Evolutionary conservation across 1,140 invertebrate species (phyloP).

Genomic region (Leptinotarsa undecemlineata): DNA sequence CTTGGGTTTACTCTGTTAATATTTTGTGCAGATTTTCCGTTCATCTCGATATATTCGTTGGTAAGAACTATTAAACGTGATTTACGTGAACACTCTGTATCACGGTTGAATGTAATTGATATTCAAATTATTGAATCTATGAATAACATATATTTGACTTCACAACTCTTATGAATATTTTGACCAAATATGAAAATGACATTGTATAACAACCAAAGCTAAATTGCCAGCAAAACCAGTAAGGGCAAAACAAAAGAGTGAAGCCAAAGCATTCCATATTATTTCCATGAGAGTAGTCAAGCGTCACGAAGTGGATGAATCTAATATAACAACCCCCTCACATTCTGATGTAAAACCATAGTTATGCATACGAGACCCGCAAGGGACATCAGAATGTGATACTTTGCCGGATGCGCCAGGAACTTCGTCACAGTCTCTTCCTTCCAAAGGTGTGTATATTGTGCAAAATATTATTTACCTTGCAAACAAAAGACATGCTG

Average conservation of each 20-base stretch:
- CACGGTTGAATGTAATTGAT: too few relatives aligned
- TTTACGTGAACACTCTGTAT: too few relatives aligned
- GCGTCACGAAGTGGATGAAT: constrained; percentile 48
- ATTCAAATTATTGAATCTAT: too few relatives aligned
- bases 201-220: constrained; percentile 35
- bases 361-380: constrained; percentile 49
- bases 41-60: too few relatives aligned
- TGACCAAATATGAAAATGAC: constrained; percentile 8
- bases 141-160: too few relatives aligned
- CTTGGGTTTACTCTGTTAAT: too few relatives aligned
- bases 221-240: constrained; percentile 35
- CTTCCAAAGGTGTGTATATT: constrained; percentile 54
- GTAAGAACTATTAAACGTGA: too few relatives aligned
- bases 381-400: constrained; percentile 42
- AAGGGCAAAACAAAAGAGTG: constrained; percentile 41
- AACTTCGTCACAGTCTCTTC: constrained; percentile 44
- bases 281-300: constrained; percentile 47
- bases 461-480: constrained; percentile 57
- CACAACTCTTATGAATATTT: too few relatives aligned
- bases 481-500: constrained; percentile 51
- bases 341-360: constrained; percentile 52
- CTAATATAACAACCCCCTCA: constrained; percentile 50
- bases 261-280: constrained; percentile 48
- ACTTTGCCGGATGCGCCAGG: neutral
- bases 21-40: too few relatives aligned